Percentiles rank a stretch among this genome's conserved stretches.
phyloP scores from a whole-genome alignment of 2,797 vertebrate genomes.

The Meriones psammophilus region DNA sequence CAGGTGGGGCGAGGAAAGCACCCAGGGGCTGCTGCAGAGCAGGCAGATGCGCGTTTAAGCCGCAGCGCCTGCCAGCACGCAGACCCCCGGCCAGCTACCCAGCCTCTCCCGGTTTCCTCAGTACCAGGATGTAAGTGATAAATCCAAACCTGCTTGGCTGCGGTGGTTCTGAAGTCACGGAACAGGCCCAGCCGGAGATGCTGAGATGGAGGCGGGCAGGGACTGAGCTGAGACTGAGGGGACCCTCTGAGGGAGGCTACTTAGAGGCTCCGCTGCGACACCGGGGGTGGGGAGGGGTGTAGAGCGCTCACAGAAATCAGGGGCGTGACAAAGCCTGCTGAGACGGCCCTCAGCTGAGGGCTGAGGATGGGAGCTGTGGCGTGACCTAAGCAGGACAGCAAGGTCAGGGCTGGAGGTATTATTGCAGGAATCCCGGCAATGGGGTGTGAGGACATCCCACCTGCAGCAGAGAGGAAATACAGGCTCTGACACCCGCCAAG shows the following conservation, averaged over 20 bases:
- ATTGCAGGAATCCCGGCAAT: not conserved
- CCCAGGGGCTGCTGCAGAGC: not conserved
- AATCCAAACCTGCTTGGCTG: not conserved
- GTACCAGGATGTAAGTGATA: not conserved
- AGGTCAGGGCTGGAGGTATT: not conserved
- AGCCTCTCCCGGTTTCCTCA: conserved; percentile 14
- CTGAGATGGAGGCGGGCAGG: not conserved
- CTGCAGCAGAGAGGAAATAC: not conserved
- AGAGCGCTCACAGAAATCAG: fast-evolving
- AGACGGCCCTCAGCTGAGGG: not conserved
- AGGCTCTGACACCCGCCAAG: not conserved
- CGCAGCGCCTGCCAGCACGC: not conserved
- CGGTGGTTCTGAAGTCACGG: not conserved
- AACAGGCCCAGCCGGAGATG: not conserved
- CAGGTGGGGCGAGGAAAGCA: not conserved
- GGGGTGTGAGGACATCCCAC: not conserved
- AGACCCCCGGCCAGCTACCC: not conserved
- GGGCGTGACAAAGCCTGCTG: not conserved
- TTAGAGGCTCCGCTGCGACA: not conserved
- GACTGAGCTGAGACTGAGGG: not conserved
- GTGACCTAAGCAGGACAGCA: not conserved
- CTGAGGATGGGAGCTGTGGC: too few species aligned
- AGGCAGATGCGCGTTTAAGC: not conserved
- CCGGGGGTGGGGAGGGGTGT: too few species aligned
- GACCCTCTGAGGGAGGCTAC: not conserved